Percentiles rank a stretch among this genome's conserved stretches.
phyloP scores from a whole-genome alignment of 1,140 invertebrate species.

The Reticulitermes speratus region DNA sequence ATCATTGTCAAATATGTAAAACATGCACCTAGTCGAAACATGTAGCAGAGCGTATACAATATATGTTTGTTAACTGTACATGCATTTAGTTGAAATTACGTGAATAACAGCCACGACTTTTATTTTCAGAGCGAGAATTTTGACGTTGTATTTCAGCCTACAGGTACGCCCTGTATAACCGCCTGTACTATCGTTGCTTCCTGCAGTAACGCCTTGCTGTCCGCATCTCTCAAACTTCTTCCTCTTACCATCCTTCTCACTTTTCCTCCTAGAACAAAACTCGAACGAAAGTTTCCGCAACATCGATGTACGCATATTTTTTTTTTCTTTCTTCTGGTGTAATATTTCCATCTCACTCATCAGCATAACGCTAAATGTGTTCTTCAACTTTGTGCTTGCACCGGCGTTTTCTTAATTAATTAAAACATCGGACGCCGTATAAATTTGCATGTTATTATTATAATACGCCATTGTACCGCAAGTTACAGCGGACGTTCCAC shows the following conservation, averaged over 20 bases:
- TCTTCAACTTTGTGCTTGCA: not conserved
- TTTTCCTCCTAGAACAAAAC: not conserved
- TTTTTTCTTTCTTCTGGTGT: not conserved
- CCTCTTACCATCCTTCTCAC: not conserved
- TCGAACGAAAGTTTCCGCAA: not conserved
- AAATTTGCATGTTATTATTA: slow-evolving; percentile 18
- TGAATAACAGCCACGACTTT: too few species aligned
- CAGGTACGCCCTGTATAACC: not conserved
- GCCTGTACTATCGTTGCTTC: not conserved
- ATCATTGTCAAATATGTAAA: too few species aligned
- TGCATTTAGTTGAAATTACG: too few species aligned
- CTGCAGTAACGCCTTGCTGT: not conserved
- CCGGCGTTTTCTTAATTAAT: slow-evolving; percentile 12
- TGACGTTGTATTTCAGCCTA: too few species aligned
- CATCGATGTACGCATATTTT: not conserved
- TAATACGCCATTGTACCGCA: not conserved
- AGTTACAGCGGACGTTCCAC: not conserved
- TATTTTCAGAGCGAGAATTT: too few species aligned
- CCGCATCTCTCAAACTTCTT: not conserved
- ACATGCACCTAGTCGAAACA: too few species aligned
- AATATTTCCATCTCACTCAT: not conserved
- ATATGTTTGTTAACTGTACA: too few species aligned
- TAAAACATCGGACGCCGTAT: not conserved
- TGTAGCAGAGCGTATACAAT: too few species aligned
- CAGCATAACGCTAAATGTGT: not conserved